Base-by-base conservation (phyloP, 2,113 vertebrate species). In the Phoenicopterus ruber region DNA sequence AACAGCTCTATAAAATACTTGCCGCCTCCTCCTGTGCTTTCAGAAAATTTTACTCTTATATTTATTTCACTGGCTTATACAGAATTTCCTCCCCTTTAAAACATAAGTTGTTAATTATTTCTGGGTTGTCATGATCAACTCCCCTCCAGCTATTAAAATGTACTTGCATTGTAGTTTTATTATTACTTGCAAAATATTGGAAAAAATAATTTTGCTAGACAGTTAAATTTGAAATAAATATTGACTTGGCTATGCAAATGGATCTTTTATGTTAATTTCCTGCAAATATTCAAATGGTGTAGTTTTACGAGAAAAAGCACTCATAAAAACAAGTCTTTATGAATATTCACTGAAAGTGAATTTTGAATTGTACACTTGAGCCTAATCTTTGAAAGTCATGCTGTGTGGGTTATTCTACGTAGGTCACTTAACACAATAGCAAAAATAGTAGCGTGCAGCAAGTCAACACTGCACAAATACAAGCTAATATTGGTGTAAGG, bases 1-100 rank as follows among this genome's bases (percentile, higher is more conserved):
- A 97, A 97, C 95, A 96, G 96, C 94, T 96, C 95, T 88, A 97
- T 98, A 97, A 97, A 98, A 96, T 97, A 97, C 94, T 95, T 95
- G 95, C 88, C 5, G 1, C 96, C 96, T 96, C 96, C 96, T 97
- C 94, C 91, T 93, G 94, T 93, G 95, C 90, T 94, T 96, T 95
- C 90, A 94, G 93, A 94, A 96, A 91, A 82, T 95, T 97, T 97
- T 97, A 94, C 93, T 97, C 91, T 81, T 94, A 74, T 97, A 98
- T 97, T 98, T 97, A 97, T 97, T 96, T 97, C 28, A 2, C 92
- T 96, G 88, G 52, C 90, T 97, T 94, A 93, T 38, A 90, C 88
- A 88, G 86, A 97, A 97, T 97, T 97, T 96, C 97, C 97, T 97
- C 94, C 96, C 95, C 46, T 97, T 95, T 95, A 95, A 96, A 97